Evolutionary conservation across 2,797 vertebrate species (phyloP).

Genomic region (Eulemur albifrons): DNA sequence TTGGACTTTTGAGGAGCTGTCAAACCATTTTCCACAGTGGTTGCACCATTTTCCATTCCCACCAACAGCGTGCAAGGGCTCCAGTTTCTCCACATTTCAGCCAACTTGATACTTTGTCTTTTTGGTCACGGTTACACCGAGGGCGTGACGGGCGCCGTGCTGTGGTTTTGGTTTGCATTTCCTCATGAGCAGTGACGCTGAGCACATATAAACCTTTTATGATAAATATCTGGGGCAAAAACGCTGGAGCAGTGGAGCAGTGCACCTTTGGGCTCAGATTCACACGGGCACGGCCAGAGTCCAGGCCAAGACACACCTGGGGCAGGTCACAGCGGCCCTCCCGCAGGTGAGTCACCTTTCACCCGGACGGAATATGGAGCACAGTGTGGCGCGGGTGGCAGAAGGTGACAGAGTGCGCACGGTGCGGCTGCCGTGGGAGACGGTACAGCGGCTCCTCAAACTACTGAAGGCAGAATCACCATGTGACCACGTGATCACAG

Average conservation of each 20-base stretch:
- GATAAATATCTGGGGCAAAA: not conserved
- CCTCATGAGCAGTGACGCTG: accelerated
- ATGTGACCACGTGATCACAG: accelerated
- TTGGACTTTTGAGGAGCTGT: too few relatives aligned
- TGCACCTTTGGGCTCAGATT: not conserved
- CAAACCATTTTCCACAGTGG: too few relatives aligned
- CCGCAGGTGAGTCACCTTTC: not conserved
- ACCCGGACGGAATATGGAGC: not conserved
- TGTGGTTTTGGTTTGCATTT: not conserved
- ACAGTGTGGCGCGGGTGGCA: accelerated
- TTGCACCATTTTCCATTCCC: too few relatives aligned
- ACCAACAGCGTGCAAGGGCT: too few relatives aligned
- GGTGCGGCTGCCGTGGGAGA: not conserved
- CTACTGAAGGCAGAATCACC: not conserved
- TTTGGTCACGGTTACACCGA: not conserved
- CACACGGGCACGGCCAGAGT: accelerated
- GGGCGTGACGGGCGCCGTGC: not conserved
- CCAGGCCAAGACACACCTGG: not conserved
- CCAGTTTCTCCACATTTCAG: accelerated
- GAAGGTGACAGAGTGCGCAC: accelerated
- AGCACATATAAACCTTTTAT: not conserved
- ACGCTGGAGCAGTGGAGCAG: too few relatives aligned
- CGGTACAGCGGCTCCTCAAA: not conserved
- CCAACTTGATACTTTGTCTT: not conserved
- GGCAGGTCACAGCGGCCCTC: not conserved